A percentile compares a stretch with the other conserved stretches of the same genome.
These are phyloP conservation scores for Rattus rattus DNA, from an alignment of 2,113 vertebrate genomes.

Conservation along the genomic window DNA sequence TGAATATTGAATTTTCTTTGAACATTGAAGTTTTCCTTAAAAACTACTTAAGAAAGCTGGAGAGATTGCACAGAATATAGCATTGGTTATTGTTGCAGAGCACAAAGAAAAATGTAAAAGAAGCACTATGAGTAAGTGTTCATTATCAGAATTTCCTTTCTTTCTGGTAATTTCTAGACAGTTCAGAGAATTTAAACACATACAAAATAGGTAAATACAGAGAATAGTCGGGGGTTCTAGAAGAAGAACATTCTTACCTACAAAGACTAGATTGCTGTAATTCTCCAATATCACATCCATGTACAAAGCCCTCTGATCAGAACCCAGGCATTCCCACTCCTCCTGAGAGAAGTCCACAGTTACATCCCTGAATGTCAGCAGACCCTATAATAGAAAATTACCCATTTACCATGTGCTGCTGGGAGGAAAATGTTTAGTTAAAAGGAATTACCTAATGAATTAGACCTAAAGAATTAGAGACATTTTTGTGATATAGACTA, in stretches of 20 bases:
- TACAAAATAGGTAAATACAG: neutral
- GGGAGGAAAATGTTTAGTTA: no score
- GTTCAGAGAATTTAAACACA: neutral
- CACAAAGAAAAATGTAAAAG: neutral
- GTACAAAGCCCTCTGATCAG: neutral
- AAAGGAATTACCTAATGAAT: no score
- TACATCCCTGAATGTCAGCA: neutral
- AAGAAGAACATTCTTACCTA: neutral
- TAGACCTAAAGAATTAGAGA: neutral
- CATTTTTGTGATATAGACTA: neutral
- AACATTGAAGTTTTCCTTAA: neutral
- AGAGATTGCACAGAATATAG: neutral
- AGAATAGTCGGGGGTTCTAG: neutral
- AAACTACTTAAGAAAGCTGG: neutral
- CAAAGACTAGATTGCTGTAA: neutral
- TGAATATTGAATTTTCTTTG: neutral
- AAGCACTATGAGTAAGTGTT: neutral
- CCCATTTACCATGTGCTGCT: neutral
- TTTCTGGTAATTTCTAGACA: neutral
- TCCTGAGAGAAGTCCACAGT: neutral
- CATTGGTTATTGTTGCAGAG: neutral
- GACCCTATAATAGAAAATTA: neutral
- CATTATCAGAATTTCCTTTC: neutral
- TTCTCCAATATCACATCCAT: neutral
- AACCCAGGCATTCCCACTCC: neutral